phyloP scores from a whole-genome alignment of 2,888 invertebrate genomes.

The Acholoe squamosa region DNA sequence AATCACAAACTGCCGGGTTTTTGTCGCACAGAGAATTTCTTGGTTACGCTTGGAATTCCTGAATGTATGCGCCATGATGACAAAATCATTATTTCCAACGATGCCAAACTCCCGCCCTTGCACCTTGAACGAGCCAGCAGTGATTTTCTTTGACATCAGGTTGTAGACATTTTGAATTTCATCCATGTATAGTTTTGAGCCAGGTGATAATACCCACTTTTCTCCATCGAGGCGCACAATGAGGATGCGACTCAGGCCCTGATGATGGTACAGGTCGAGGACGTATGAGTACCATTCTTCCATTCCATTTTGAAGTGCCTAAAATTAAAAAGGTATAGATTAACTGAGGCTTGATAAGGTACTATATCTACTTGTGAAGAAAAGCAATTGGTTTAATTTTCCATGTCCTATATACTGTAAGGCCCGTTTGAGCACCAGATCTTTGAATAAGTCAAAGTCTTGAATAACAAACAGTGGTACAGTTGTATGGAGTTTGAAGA shows the following conservation, averaged over 20 bases:
- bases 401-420: no score
- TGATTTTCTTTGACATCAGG: slow-evolving; percentile 50
- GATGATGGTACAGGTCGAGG: slow-evolving; percentile 54
- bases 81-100: slow-evolving; percentile 54
- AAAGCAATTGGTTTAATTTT: no score
- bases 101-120: slow-evolving; percentile 58
- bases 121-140: background rate
- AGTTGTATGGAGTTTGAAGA: no score
- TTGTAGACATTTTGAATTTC: slow-evolving; percentile 37
- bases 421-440: no score
- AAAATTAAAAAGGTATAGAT: background rate
- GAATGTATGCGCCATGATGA: slow-evolving; percentile 56
- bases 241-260: slow-evolving; percentile 37
- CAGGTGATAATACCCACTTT: slow-evolving; percentile 61
- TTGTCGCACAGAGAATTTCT: slow-evolving; percentile 60
- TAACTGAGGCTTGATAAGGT: no score
- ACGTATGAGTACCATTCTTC: slow-evolving; percentile 62
- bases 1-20: slow-evolving; percentile 62
- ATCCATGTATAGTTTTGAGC: slow-evolving; percentile 42
- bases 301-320: slow-evolving; percentile 57
- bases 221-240: slow-evolving; percentile 62
- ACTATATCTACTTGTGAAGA: no score
- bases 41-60: background rate
- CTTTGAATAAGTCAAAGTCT: no score
- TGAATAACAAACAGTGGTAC: no score